Evolutionary conservation across 2,888 invertebrate species (phyloP), one percentile per base, ranked within the genome.

Genomic region (Mythimna impura): DNA sequence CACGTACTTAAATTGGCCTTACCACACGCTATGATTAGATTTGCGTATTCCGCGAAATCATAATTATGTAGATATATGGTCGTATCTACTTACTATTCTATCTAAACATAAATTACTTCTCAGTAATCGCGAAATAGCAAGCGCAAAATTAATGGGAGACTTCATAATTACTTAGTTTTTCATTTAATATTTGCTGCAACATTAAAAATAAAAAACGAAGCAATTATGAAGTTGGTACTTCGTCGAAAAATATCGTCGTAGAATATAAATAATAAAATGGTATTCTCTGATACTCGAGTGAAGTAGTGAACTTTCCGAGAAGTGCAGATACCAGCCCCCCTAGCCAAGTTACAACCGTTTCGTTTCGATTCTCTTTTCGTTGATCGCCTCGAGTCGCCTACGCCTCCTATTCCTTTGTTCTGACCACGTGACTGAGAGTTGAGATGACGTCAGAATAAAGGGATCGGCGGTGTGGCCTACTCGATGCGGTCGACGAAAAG

Each of bases 221-320:
- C 34, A 12, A 34, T 17, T 10, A 14, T 30, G 20, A 58, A 34
- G 4, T 14, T 7, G 52, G n/a, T 47, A 34, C 17, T 81, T 77
- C 71, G 20, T 30, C 20, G 58, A 81, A 79, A 62, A 63, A 36
- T 25, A 25, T 25, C 25, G 25, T 25, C 50, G 9, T 58, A 30
- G 36, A 63, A 57, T 60, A 63, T 55, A 54, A 58, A 63, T 55
- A 54, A 58, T 73, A 47, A 66, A 66, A 64, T 55, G 7, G 6
- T 62, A 34, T 60, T 58, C 34, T 71, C 0, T 57, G 62, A 66
- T 65, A 69, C 34, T 22, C 71, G 62, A 65, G 58, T 55, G 43
- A 62, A 70, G 4, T 66, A 82, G 64, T 47, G n/a, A 72, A 61
- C 17, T 58, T 87, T 81, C 85, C 22, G 20, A 73, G 84, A 86